These are phyloP conservation scores for Girardinichthys multiradiatus DNA, from an alignment of 2,113 vertebrate species.

Conservation along the genomic window DNA sequence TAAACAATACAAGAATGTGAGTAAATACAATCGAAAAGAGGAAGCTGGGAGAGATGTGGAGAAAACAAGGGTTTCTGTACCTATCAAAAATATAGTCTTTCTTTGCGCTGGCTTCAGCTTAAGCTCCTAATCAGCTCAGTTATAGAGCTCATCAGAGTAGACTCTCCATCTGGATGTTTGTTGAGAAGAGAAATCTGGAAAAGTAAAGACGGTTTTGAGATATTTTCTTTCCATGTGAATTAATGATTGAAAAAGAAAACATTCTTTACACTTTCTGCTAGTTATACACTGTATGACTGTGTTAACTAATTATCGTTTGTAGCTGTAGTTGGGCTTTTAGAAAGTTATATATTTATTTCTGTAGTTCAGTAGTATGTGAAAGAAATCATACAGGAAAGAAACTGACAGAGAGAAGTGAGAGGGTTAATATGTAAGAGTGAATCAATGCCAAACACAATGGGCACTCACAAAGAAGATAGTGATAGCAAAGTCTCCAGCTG, in stretches of 20 bases:
- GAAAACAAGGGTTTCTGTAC: conserved; percentile 15
- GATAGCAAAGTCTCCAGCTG: not conserved
- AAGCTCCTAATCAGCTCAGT: conserved; percentile 62
- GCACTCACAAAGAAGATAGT: too few relatives aligned
- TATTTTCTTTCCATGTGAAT: too few relatives aligned
- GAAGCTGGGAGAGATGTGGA: conserved; percentile 45
- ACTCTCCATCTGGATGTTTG: conserved; percentile 9
- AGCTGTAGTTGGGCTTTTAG: too few relatives aligned
- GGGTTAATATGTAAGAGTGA: too few relatives aligned
- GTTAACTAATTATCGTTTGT: too few relatives aligned
- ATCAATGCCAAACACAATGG: not conserved
- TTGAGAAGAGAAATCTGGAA: not conserved
- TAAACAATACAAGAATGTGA: conserved; percentile 68
- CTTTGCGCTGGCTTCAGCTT: conserved; percentile 26
- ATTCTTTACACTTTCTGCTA: too few relatives aligned
- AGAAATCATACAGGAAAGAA: too few relatives aligned
- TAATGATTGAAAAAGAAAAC: too few relatives aligned
- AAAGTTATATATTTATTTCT: too few relatives aligned
- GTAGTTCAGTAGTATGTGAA: too few relatives aligned
- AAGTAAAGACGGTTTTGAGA: not conserved
- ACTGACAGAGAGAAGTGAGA: too few relatives aligned
- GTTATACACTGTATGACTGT: too few relatives aligned
- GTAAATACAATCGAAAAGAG: conserved; percentile 25
- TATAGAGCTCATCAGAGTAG: conserved; percentile 17
- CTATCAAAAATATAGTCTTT: conserved; percentile 14